These are phyloP conservation scores for Drosophila malerkotliana DNA, from an alignment of 1,140 invertebrate species.

Conservation along the genomic window DNA sequence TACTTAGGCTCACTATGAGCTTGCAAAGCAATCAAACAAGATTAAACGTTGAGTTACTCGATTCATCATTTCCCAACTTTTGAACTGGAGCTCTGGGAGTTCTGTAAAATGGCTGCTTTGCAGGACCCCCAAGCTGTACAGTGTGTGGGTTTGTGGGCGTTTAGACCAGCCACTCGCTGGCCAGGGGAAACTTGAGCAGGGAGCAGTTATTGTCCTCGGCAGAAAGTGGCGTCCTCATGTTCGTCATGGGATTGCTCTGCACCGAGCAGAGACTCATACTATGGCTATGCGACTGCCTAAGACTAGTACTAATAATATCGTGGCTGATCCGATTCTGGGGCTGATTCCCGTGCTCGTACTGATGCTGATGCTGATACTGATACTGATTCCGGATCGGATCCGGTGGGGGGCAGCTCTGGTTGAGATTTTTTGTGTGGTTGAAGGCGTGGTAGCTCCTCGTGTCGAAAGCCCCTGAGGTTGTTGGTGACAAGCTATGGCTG, in stretches of 20 bases:
- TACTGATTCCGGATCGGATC: slow-evolving; percentile 5
- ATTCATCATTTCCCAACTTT: slow-evolving; percentile 17
- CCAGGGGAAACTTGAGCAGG: slow-evolving; percentile 77
- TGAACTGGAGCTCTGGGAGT: slow-evolving; percentile 19
- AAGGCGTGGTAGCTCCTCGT: slow-evolving; percentile 48
- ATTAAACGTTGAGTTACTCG: slow-evolving; percentile 50
- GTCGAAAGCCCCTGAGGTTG: slow-evolving; percentile 66
- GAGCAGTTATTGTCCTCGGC: slow-evolving; percentile 82
- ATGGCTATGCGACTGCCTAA: slow-evolving; percentile 53
- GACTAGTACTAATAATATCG: slow-evolving; percentile 70
- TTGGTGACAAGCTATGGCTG: slow-evolving; percentile 76
- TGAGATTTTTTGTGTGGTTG: slow-evolving; percentile 80
- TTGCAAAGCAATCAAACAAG: slow-evolving; percentile 50
- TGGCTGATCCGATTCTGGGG: slow-evolving; percentile 46
- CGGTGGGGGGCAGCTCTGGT: slow-evolving; percentile 28
- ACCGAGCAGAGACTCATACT: slow-evolving; percentile 67
- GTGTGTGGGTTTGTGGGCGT: neutral
- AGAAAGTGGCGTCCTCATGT: slow-evolving; percentile 58
- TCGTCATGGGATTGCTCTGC: slow-evolving; percentile 46
- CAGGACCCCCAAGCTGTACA: slow-evolving; percentile 32
- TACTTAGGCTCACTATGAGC: slow-evolving; percentile 46
- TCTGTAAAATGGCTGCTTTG: slow-evolving; percentile 73
- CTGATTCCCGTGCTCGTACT: neutral
- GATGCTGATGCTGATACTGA: slow-evolving; percentile 4
- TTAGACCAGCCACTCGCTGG: slow-evolving; percentile 82